Percentiles rank a stretch among this genome's conserved stretches.
Conservation (phyloP, 2,797 vertebrate genomes). For the Danio jaintianensis region DNA sequence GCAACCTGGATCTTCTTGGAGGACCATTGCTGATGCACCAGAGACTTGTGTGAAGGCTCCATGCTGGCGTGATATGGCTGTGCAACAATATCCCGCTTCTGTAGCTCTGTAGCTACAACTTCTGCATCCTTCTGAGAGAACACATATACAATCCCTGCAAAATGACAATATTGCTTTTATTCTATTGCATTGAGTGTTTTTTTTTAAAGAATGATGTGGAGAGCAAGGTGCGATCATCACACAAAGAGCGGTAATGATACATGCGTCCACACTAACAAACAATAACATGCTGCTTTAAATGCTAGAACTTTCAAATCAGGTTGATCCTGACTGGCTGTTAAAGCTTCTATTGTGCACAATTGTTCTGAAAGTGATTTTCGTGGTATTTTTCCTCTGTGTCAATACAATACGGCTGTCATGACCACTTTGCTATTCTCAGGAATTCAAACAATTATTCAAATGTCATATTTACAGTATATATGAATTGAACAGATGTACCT, state of each 20-base stretch:
- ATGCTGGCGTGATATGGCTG: slow-evolving; percentile 91
- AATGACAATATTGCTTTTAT: neutral
- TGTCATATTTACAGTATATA: neutral
- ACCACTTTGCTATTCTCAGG: too few relatives aligned
- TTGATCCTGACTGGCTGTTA: neutral
- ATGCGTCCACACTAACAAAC: neutral
- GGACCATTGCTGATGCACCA: slow-evolving; percentile 88
- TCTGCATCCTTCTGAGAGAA: slow-evolving; percentile 98
- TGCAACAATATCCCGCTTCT: slow-evolving; percentile 84
- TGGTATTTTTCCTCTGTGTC: neutral
- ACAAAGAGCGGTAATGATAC: neutral
- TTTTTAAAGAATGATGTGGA: neutral
- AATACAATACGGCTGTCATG: neutral
- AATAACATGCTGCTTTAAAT: neutral
- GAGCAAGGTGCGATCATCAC: neutral
- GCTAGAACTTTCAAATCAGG: neutral
- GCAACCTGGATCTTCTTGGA: slow-evolving; percentile 89
- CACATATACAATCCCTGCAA: slow-evolving; percentile 93
- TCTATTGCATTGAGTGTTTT: neutral
- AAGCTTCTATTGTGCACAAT: neutral
- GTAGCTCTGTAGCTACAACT: slow-evolving; percentile 84
- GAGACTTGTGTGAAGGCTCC: slow-evolving; percentile 84
- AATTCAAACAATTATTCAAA: neutral
- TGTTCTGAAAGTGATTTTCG: neutral
- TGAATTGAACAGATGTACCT: slow-evolving; percentile 75